Evolutionary conservation across 2,113 vertebrate species (phyloP), one percentile per base, ranked within the genome.

Genomic region (Syngnathus typhle): DNA sequence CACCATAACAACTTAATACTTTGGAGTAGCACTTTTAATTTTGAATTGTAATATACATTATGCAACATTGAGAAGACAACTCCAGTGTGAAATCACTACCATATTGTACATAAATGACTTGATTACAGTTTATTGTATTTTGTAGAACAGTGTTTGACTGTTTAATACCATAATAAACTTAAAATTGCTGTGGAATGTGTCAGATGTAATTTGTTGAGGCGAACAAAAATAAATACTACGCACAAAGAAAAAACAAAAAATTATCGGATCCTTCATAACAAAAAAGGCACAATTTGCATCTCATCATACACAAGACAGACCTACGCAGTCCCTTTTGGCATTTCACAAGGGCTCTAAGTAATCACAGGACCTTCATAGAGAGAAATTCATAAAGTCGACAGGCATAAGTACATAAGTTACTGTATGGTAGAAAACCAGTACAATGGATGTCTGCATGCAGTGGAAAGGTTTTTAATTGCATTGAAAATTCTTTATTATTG

Each of bases 51-150:
- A 65, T 75, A 67, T 68, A 71, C 78, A 76, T n/a, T 15, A 71
- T 69, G 69, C 70, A 72, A 74, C 49, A 70, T 63, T 8, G 67
- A 38, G 46, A 66, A 75, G 68, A 69, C 37, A 67, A 32, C 44
- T 80, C 75, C 81, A 85, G 75, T 82, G 81, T 75, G 63, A 77
- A 72, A 6, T 65, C 60, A 75, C 69, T 73, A 74, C 69, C 67
- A 43, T 39, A 49, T 55, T 60, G 54, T 52, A 68, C 58, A 68
- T 19, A 58, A 38, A 60, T 60, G 15, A 7, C 23, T 12, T 52
- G 52, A 41, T 7, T 5, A 38, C 18, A 32, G 64, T 62, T 23
- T 41, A 54, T 44, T 36, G 11, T 60, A 23, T 65, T 23, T 8
- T 43, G 36, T 41, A 41, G 19, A 58, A 23, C 37, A 70, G 23